These are phyloP conservation scores for Tachyglossus aculeatus DNA, from an alignment of 2,797 vertebrate genomes.

Conservation along the genomic window DNA sequence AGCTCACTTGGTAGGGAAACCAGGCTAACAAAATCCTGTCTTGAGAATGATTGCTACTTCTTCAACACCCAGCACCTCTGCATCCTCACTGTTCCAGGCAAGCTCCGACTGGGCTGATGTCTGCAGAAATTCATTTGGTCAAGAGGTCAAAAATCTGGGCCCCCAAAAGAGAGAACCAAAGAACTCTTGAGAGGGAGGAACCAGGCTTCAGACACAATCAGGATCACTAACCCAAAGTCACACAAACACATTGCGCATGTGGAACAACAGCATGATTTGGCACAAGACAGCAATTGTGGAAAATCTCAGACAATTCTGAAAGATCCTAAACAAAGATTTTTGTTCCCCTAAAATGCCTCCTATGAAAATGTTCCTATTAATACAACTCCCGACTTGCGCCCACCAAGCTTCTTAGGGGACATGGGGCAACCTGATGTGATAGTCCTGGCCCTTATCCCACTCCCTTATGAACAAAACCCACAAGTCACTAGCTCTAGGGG, in stretches of 20 bases:
- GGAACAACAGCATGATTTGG: slow-evolving; percentile 55
- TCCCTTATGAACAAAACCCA: too few species aligned
- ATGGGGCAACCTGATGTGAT: too few species aligned
- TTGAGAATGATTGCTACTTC: slow-evolving; percentile 19
- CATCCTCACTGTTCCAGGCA: slow-evolving; percentile 24
- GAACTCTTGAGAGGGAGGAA: slow-evolving; percentile 60
- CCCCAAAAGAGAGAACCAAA: slow-evolving; percentile 64
- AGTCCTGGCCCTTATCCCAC: too few species aligned
- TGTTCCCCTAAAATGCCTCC: not conserved
- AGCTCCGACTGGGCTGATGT: slow-evolving; percentile 56
- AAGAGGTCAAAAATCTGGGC: slow-evolving; percentile 57
- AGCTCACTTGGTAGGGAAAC: too few species aligned
- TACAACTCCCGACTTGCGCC: too few species aligned
- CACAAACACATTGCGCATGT: slow-evolving; percentile 54
- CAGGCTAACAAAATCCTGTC: slow-evolving; percentile 23
- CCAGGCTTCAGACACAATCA: slow-evolving; percentile 59
- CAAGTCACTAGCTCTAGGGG: too few species aligned
- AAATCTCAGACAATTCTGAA: slow-evolving; percentile 63
- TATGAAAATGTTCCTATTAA: too few species aligned
- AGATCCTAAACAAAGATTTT: slow-evolving; percentile 34
- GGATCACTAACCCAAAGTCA: slow-evolving; percentile 49
- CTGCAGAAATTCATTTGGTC: slow-evolving; percentile 59
- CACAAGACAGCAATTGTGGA: slow-evolving; percentile 56
- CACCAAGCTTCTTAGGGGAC: too few species aligned
- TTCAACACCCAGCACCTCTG: slow-evolving; percentile 11